Evolutionary conservation across 2,888 invertebrate species (phyloP), one percentile per base, ranked within the genome.

Genomic region (Apotomis capreana): DNA sequence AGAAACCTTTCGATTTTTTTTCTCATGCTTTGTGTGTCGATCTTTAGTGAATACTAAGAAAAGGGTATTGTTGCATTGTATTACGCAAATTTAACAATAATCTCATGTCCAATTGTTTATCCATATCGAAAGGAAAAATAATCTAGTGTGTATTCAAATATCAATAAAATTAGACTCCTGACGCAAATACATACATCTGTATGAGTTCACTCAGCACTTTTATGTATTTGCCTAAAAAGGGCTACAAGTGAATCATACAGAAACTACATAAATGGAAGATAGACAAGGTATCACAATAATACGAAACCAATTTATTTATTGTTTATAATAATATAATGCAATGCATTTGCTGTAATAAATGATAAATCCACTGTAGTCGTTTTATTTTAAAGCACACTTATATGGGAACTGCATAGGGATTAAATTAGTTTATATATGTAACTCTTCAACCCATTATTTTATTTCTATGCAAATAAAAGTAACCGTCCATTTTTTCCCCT

Each of bases 261-360:
- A 62, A 67, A 70, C 59, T 70, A 70, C 63, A n/a, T 55, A 64
- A 78, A 80, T 77, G 78, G 76, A 80, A 81, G 78, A 70, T 80
- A 86, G 86, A 87, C 87, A 87, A 88, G 83, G 86, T 86, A 87
- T 84, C 84, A 87, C 87, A 88, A 70, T 67, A 73, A 69, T 70
- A 70, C 51, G 68, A 76, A 70, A 71, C 84, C 86, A 82, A 81
- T 85, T 87, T 90, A 90, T 91, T 91, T 92, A 92, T 92, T 90
- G 86, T 89, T 90, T 84, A 83, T 84, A 82, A 83, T 83, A 88
- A 87, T 84, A 86, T 84, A 87, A 90, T 91, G 90, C 90, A 88
- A 89, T 90, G 91, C 92, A 92, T 92, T 92, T 90, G 88, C 91
- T 91, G 91, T 92, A 92, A 90, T 92, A 91, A 91, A 91, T 77